Conservation (phyloP, 2,888 invertebrate species). For the Heliconius aoede region DNA sequence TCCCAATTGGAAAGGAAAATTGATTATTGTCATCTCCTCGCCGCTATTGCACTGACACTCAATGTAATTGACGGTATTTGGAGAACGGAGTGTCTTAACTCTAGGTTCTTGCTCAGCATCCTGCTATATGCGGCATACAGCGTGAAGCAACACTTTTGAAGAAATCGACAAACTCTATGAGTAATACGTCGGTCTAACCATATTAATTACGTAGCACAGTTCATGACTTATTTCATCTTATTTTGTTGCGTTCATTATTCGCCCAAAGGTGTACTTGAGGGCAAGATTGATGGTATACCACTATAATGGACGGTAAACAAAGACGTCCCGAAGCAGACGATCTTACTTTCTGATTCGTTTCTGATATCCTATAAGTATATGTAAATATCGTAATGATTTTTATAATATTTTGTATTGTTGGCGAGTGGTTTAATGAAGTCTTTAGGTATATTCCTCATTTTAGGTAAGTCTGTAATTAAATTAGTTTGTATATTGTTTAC, state of each 20-base stretch:
- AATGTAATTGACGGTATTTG: background rate
- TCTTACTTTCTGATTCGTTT: background rate
- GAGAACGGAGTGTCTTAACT: background rate
- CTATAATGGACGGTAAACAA: conserved; percentile 8
- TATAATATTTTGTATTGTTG: background rate
- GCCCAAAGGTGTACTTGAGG: conserved; percentile 8
- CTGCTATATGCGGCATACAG: background rate
- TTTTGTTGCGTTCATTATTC: conserved; percentile 20
- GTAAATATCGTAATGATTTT: background rate
- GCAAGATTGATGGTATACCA: conserved; percentile 10
- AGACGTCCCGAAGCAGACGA: background rate
- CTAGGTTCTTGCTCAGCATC: background rate
- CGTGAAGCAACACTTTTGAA: background rate
- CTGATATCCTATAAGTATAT: background rate
- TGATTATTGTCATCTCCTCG: background rate
- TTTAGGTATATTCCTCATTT: too few species aligned
- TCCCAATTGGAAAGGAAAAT: background rate
- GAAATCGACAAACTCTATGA: background rate
- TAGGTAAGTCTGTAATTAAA: too few species aligned
- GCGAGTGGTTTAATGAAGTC: too few species aligned
- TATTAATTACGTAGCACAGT: conserved; percentile 35
- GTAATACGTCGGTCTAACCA: background rate
- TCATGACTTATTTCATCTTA: conserved; percentile 24
- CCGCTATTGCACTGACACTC: too few species aligned
- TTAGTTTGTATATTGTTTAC: too few species aligned